Percentiles rank a stretch among this genome's conserved stretches.
These are phyloP conservation scores for Erebia ligea DNA, from an alignment of 2,888 invertebrate genomes.

Conservation along the genomic window DNA sequence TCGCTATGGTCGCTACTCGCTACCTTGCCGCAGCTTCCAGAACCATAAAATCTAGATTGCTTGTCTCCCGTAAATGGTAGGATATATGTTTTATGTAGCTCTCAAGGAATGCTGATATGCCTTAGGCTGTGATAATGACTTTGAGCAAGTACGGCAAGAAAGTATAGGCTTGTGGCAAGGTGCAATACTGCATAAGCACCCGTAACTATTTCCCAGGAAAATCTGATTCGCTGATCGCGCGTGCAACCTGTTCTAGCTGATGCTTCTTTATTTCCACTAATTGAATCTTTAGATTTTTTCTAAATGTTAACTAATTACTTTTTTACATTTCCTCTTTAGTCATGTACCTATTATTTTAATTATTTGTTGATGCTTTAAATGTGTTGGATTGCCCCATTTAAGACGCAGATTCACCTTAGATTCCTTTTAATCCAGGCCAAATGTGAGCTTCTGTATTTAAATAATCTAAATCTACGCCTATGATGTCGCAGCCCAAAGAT, in stretches of 20 bases:
- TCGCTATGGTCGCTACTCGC: no score
- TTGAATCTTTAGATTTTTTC: conserved; percentile 1
- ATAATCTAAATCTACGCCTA: background rate
- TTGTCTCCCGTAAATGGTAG: conserved; percentile 53
- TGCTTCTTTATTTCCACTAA: background rate
- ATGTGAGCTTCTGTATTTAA: no score
- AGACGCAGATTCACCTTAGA: no score
- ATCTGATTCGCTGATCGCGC: conserved; percentile 24
- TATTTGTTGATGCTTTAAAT: background rate
- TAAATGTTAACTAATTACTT: background rate
- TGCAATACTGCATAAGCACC: conserved; percentile 30
- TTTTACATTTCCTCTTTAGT: background rate
- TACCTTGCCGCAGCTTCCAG: conserved; percentile 37
- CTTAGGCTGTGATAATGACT: conserved; percentile 45
- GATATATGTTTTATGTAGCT: conserved; percentile 50
- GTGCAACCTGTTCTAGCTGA: conserved; percentile 18
- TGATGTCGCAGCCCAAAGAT: background rate
- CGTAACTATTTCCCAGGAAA: conserved; percentile 32
- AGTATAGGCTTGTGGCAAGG: conserved; percentile 25
- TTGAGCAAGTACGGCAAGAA: conserved; percentile 29
- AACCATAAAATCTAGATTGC: conserved; percentile 54
- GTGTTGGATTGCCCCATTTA: no score
- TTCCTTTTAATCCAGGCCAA: no score
- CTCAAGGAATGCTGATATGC: conserved; percentile 42
- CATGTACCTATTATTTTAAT: background rate